Base-by-base conservation (phyloP, 2,888 invertebrate genomes). In the Uropetala carovei region DNA sequence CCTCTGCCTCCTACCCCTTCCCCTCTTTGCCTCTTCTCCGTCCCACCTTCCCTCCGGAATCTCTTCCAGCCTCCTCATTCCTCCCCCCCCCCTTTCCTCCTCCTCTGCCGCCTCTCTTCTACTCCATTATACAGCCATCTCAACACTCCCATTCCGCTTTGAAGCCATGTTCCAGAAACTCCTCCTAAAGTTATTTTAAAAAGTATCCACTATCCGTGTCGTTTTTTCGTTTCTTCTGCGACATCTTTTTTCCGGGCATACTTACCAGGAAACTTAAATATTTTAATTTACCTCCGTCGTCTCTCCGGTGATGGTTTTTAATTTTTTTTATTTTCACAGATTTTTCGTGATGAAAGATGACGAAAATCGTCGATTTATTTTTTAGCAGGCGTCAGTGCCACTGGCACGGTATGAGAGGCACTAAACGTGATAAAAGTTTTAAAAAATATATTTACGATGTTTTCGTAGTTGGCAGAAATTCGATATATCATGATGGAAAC, bases 121-220 rank as follows among this genome's bases (percentile, higher is more conserved):
- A 43, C 82, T 82, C 83, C 56, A 43, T 57, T 75, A 75, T 75
- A 75, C 75, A 75, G 27, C 27, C 75, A 75, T 27, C 75, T 75
- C 75, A 75, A 27, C 75, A 75, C 75, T 27, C 75, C 27, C 68
- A 22, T 22, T n/a, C 18, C 68, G 68, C 68, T 68, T 16, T 68
- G n/a, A 68, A 68, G 68, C 68, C n/a, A 18, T 68, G 68, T 68
- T 68, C 22, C 22, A 10, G 75, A 75, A 4, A 27, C 75, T 75
- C 27, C 18, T 27, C 75, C 27, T 75, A 27, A 75, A 75, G 75
- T 75, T 75, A 27, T 75, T 75, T 27, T 22, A 13, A 13, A 27
- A 11, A 11, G 68, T 68, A 10, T 22, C 75, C 75, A 16, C 75
- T 75, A 43, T 43, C 22, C 13, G 60, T 8, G 75, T 27, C 16